Evolutionary conservation across 2,888 invertebrate genomes (phyloP).

Genomic region (Papilio protenor): DNA sequence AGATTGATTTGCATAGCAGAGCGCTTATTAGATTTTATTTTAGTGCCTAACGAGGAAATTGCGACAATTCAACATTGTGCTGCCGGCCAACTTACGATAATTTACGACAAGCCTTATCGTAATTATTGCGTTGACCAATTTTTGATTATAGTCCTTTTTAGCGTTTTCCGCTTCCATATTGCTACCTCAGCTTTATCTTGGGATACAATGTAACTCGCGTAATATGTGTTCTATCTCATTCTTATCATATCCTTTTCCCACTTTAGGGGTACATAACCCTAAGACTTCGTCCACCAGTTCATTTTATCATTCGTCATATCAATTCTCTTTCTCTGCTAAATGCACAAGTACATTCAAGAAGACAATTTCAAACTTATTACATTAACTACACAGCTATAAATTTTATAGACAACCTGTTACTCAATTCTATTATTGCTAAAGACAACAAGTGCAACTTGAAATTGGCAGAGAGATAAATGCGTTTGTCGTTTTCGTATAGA

Average conservation of each 20-base stretch:
- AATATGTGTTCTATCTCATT: neutral
- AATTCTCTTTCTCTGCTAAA: neutral
- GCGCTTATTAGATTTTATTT: conserved; percentile 65
- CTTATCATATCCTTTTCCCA: neutral
- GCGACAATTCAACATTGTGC: conserved; percentile 57
- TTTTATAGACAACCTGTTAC: conserved; percentile 14
- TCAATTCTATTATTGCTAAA: conserved; percentile 32
- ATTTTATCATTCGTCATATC: neutral
- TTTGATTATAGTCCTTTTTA: conserved; percentile 47
- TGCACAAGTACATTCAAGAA: neutral
- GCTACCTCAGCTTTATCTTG: neutral
- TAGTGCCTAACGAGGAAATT: conserved; percentile 55
- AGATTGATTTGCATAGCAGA: conserved; percentile 72
- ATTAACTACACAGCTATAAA: conserved; percentile 1
- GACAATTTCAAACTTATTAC: neutral
- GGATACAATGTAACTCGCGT: neutral
- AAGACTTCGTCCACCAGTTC: neutral
- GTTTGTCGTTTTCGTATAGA: conserved; percentile 30
- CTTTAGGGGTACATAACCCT: neutral
- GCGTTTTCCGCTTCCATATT: conserved; percentile 24
- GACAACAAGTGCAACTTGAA: conserved; percentile 28
- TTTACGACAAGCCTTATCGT: conserved; percentile 47
- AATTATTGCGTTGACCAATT: conserved; percentile 49
- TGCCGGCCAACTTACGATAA: conserved; percentile 46
- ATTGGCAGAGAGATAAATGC: conserved; percentile 37